These are phyloP conservation scores for Xiphorhynchus elegans DNA, from an alignment of 2,113 vertebrate species.

Conservation along the genomic window DNA sequence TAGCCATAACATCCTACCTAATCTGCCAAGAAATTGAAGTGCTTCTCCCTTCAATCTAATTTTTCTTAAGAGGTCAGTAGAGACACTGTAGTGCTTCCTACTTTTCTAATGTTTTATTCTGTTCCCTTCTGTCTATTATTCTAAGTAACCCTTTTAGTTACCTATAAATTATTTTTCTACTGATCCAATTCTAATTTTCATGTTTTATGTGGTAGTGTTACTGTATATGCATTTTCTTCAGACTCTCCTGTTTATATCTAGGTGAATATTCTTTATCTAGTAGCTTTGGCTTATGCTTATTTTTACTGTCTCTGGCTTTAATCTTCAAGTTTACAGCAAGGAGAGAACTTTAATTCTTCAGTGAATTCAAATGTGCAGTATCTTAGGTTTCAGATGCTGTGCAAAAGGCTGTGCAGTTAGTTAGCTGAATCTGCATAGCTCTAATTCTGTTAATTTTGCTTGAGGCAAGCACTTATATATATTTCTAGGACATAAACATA, in stretches of 20 bases:
- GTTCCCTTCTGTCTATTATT: conserved; percentile 59
- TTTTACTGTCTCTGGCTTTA: conserved; percentile 33
- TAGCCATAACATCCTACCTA: conserved; percentile 69
- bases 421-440: conserved; percentile 5
- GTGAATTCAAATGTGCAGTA: background rate
- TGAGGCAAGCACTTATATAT: background rate
- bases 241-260: background rate
- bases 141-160: conserved; percentile 36
- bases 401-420: background rate
- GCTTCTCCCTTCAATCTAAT: conserved; percentile 68
- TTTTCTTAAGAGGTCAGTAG: conserved; percentile 74
- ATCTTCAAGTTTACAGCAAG: background rate
- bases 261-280: conserved; percentile 2
- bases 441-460: background rate
- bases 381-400: background rate
- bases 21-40: conserved; percentile 72
- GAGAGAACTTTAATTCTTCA: conserved; percentile 5
- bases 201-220: conserved; percentile 22
- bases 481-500: background rate
- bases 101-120: conserved; percentile 64
- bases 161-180: conserved; percentile 10
- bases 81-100: conserved; percentile 63
- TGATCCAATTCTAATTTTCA: conserved; percentile 24
- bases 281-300: background rate
- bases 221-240: conserved; percentile 18